These are phyloP conservation scores for Cerastis rubricosa DNA, from an alignment of 2,888 invertebrate species.

Conservation along the genomic window DNA sequence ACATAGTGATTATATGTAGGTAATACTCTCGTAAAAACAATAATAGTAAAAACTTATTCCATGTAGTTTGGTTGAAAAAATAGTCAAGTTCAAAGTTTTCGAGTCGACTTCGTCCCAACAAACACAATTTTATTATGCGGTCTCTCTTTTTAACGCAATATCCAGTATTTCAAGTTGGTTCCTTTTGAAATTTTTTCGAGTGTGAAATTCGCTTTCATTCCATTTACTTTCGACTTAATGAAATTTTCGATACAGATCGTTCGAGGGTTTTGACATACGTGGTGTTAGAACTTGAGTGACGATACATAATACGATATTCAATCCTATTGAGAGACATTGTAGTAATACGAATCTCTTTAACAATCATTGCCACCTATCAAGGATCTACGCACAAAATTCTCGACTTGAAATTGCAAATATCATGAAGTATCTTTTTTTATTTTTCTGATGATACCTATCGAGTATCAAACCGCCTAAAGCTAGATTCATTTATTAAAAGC, in stretches of 20 bases:
- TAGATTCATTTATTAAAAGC: conserved; percentile 82
- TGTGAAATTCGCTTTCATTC: conserved; percentile 85
- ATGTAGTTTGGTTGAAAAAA: background rate
- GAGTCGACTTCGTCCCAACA: conserved; percentile 67
- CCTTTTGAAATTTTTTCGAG: conserved; percentile 85
- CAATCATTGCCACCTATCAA: no score
- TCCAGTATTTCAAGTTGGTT: conserved; percentile 81
- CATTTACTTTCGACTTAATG: conserved; percentile 85
- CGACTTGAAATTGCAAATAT: no score
- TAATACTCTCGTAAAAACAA: no score
- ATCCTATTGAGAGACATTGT: no score
- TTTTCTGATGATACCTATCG: conserved; percentile 33
- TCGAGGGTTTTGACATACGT: conserved; percentile 44
- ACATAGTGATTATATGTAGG: no score
- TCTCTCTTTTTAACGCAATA: conserved; percentile 83
- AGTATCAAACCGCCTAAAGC: conserved; percentile 66
- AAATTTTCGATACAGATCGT: conserved; percentile 82
- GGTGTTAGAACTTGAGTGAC: no score
- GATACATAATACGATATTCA: no score
- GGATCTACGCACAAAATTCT: no score
- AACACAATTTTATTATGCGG: conserved; percentile 84
- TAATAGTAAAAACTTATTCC: background rate
- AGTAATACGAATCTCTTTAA: no score
- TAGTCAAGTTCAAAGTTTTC: conserved; percentile 60
- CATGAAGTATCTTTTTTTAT: conserved; percentile 15